Evolutionary conservation across 2,888 invertebrate genomes (phyloP), one percentile per base, ranked within the genome.

Genomic region (Pediacus dermestoides): DNA sequence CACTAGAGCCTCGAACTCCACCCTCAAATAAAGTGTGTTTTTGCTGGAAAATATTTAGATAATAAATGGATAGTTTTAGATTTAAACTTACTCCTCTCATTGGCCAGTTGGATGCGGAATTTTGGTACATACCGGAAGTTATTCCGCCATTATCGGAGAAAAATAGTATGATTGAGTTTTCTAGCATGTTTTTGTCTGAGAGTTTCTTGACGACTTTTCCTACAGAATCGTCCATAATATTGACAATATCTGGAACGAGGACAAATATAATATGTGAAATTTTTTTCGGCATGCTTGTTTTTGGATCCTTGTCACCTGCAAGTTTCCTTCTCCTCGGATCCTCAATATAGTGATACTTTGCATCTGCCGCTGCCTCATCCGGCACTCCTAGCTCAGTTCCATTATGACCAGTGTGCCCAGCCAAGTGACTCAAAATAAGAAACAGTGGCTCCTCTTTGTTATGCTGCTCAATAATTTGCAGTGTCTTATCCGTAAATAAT

Each of bases 101-200:
- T n/a, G 88, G 88, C 74, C 78, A 85, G 68, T 88, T 88, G 10
- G 85, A 86, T 6, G 81, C 88, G 31, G 78, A 77, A 67, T 90
- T 93, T 32, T 74, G 63, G 58, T 81, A 79, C 31, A 42, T 56
- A 0, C 88, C 90, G 37, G 75, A 71, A 1, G 88, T 82, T 31
- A 88, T 87, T 0, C 83, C 88, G 0, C 92, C 91, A 63, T 94
- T 94, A 63, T 94, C 95, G 7, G 90, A 85, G 51, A 85, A 78
- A 63, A 94, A 95, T 1, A 90, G 67, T 34, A 95, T 75, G 28
- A 95, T 78, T 1, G 90, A 85, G 61, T 93, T 84, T 26, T 88
- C 72, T 46, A 93, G 70, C 69, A 91, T 82, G 1, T 74, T 73
- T 39, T 77, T 78, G 0, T 75, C 64, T 34, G 77, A 71, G 35